Conservation (phyloP, 2,797 vertebrate species). For the Microchirus variegatus region DNA sequence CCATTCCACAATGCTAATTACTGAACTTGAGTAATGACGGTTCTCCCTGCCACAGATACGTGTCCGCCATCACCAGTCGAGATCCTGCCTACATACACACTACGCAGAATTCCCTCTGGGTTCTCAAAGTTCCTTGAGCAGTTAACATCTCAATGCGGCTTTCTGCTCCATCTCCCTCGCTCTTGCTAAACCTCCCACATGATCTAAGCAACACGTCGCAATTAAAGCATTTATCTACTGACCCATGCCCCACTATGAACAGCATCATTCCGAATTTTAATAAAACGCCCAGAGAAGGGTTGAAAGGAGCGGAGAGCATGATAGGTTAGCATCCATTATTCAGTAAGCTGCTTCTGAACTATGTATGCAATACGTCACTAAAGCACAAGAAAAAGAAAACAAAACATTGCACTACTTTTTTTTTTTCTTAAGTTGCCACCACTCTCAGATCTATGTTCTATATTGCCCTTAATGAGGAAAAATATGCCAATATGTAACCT, state of each 20-base stretch:
- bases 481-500: slow-evolving; percentile 31
- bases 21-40: slow-evolving; percentile 72
- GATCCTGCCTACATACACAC: slow-evolving; percentile 53
- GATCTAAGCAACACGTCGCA: slow-evolving; percentile 37
- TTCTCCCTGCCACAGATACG: slow-evolving; percentile 57
- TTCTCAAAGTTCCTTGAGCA: slow-evolving; percentile 52
- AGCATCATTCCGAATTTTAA: slow-evolving; percentile 54
- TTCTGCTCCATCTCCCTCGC: slow-evolving; percentile 37
- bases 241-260: slow-evolving; percentile 20
- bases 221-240: slow-evolving; percentile 47
- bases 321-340: slow-evolving; percentile 61
- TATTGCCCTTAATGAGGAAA: slow-evolving; percentile 31
- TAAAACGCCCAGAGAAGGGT: slow-evolving; percentile 33
- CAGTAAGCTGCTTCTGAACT: slow-evolving; percentile 48
- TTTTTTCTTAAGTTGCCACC: not conserved
- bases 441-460: slow-evolving; percentile 24
- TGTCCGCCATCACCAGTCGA: slow-evolving; percentile 52
- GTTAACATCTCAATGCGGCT: slow-evolving; percentile 57
- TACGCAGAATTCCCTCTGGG: slow-evolving; percentile 57
- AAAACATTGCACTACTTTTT: slow-evolving; percentile 28
- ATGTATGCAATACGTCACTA: slow-evolving; percentile 11
- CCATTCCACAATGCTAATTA: slow-evolving; percentile 74
- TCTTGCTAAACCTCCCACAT: slow-evolving; percentile 43
- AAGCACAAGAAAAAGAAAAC: slow-evolving; percentile 17
- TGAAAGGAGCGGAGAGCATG: slow-evolving; percentile 40